Conservation (phyloP, 1,140 invertebrate species). For the Chrysopa pallens region DNA sequence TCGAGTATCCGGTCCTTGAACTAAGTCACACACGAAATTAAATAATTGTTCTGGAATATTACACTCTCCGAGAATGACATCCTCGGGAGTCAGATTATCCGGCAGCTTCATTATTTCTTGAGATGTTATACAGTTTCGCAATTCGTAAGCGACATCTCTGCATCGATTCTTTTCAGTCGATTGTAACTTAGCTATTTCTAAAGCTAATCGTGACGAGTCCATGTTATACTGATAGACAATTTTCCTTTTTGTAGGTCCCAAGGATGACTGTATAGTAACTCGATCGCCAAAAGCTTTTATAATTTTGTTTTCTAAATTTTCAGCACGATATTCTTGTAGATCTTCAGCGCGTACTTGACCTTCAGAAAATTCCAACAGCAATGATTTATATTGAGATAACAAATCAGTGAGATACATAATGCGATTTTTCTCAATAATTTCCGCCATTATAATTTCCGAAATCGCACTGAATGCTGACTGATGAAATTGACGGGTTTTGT, state of each 20-base stretch:
- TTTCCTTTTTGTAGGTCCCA: slow-evolving; percentile 10
- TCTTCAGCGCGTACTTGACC: slow-evolving; percentile 7
- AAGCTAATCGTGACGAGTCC: slow-evolving; percentile 6
- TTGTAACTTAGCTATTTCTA: too few species aligned
- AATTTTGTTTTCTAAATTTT: slow-evolving; percentile 11
- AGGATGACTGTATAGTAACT: slow-evolving; percentile 11
- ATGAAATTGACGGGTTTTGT: slow-evolving; percentile 4
- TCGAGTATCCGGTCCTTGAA: slow-evolving; percentile 11
- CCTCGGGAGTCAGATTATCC: too few species aligned
- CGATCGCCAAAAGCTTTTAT: slow-evolving; percentile 10
- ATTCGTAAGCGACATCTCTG: too few species aligned
- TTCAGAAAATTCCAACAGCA: slow-evolving; percentile 9
- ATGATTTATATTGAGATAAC: slow-evolving; percentile 11
- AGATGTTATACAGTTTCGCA: too few species aligned
- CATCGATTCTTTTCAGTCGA: too few species aligned
- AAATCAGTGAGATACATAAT: slow-evolving; percentile 10
- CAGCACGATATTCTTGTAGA: slow-evolving; percentile 9
- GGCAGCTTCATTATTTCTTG: too few species aligned
- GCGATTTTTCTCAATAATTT: slow-evolving; percentile 11
- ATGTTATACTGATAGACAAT: slow-evolving; percentile 16
- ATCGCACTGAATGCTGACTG: slow-evolving; percentile 2
- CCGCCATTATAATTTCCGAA: slow-evolving; percentile 6
- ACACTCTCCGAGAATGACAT: too few species aligned
- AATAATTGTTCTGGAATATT: too few species aligned
- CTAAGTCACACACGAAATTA: slow-evolving; percentile 12